phyloP scores from a whole-genome alignment of 2,113 vertebrate genomes.

The Potamarius usumacintae region DNA sequence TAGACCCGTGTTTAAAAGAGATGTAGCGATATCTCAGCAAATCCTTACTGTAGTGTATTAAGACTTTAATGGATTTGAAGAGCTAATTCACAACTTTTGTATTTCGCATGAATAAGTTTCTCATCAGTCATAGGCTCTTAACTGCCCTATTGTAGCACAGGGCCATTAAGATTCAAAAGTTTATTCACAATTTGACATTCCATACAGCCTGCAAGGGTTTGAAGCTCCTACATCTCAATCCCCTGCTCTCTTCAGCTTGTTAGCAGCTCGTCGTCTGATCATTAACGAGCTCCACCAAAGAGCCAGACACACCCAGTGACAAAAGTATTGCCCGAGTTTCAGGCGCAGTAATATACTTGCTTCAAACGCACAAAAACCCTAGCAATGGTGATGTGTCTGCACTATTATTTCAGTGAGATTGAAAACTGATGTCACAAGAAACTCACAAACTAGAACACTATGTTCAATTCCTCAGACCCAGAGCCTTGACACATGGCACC shows the following conservation, averaged over 20 bases:
- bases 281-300: not conserved
- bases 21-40: not conserved
- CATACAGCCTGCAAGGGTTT: not conserved
- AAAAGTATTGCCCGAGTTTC: not conserved
- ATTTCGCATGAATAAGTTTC: not conserved
- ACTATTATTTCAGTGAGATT: not conserved
- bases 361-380: not conserved
- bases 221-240: not conserved
- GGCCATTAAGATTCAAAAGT: not conserved
- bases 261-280: slow-evolving; percentile 26
- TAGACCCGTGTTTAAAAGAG: not conserved
- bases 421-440: not conserved
- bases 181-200: not conserved
- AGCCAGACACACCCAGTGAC: not conserved
- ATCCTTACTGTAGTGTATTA: not conserved
- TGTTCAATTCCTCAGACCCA: not conserved
- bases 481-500: not conserved
- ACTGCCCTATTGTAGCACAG: not conserved
- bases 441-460: not conserved
- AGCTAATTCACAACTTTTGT: not conserved
- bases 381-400: not conserved
- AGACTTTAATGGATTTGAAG: not conserved
- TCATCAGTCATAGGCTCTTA: not conserved
- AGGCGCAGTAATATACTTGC: not conserved
- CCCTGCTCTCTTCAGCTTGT: slow-evolving; percentile 13